phyloP scores from a whole-genome alignment of 2,113 vertebrate species.

The Isichthys henryi region DNA sequence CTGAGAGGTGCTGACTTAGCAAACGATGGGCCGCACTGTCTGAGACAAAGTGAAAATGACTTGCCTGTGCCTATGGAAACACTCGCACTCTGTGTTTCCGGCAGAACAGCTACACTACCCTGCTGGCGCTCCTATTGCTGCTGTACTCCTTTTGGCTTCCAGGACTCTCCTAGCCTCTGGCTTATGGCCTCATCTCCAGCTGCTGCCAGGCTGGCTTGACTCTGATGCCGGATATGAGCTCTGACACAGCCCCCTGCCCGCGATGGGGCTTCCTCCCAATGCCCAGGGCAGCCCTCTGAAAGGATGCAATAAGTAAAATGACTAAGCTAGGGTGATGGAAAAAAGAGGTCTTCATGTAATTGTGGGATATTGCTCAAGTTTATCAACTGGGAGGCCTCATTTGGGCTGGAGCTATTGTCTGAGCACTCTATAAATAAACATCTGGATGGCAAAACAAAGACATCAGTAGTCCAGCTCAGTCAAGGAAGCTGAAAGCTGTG shows the following conservation, averaged over 20 bases:
- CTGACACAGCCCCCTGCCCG: neutral
- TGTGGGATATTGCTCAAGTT: neutral
- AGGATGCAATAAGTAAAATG: neutral
- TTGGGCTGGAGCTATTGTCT: neutral
- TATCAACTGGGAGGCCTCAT: neutral
- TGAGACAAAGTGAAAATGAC: neutral
- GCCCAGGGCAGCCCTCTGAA: neutral
- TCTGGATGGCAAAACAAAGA: neutral
- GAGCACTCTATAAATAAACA: neutral
- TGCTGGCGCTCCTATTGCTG: neutral
- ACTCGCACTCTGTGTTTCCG: neutral
- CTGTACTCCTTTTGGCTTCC: neutral
- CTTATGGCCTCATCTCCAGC: neutral
- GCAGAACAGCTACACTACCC: neutral
- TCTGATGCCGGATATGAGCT: neutral
- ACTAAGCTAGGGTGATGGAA: neutral
- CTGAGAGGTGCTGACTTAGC: neutral
- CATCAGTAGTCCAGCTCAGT: neutral
- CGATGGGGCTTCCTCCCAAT: slow-evolving; percentile 9
- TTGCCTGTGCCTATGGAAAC: neutral
- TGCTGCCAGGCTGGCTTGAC: slow-evolving; percentile 2
- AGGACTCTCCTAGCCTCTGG: neutral
- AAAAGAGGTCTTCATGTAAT: neutral
- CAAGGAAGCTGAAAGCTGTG: neutral
- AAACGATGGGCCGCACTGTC: neutral